Evolutionary conservation across 2,797 vertebrate species (phyloP).

Genomic region (Acanthurus tractus): DNA sequence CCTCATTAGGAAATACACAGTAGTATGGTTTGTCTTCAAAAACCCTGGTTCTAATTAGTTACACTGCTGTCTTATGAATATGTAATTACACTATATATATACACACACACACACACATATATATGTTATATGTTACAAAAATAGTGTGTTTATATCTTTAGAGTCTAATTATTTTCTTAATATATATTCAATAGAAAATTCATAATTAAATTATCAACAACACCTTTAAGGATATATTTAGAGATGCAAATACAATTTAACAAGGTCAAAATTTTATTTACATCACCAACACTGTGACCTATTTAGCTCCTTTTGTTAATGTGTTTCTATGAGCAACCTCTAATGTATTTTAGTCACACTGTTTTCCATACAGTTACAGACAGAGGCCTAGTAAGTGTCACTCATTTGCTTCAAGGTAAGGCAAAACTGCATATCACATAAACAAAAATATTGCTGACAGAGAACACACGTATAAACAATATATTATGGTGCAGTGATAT

Average conservation of each 20-base stretch:
- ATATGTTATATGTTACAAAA: slow-evolving; percentile 40
- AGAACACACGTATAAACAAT: neutral
- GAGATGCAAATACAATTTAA: slow-evolving; percentile 38
- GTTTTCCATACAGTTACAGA: neutral
- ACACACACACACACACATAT: too few relatives aligned
- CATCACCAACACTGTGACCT: neutral
- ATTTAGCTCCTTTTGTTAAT: neutral
- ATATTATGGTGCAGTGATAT: neutral
- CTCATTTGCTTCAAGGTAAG: neutral
- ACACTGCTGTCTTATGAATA: slow-evolving; percentile 55
- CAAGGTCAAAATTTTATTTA: slow-evolving; percentile 34
- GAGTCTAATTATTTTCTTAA: slow-evolving; percentile 48
- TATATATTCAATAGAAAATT: slow-evolving; percentile 52
- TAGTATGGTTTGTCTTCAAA: slow-evolving; percentile 37
- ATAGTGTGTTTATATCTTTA: slow-evolving; percentile 57
- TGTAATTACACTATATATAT: slow-evolving; percentile 40
- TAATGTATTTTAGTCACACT: neutral
- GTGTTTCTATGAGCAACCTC: neutral
- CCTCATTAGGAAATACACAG: slow-evolving; percentile 36
- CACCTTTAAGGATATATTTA: slow-evolving; percentile 11
- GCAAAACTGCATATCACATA: neutral
- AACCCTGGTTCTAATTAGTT: slow-evolving; percentile 63
- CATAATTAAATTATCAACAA: slow-evolving; percentile 43
- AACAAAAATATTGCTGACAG: neutral
- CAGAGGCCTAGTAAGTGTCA: neutral